phyloP scores from a whole-genome alignment of 2,888 invertebrate genomes.

The Drosophila tripunctata region DNA sequence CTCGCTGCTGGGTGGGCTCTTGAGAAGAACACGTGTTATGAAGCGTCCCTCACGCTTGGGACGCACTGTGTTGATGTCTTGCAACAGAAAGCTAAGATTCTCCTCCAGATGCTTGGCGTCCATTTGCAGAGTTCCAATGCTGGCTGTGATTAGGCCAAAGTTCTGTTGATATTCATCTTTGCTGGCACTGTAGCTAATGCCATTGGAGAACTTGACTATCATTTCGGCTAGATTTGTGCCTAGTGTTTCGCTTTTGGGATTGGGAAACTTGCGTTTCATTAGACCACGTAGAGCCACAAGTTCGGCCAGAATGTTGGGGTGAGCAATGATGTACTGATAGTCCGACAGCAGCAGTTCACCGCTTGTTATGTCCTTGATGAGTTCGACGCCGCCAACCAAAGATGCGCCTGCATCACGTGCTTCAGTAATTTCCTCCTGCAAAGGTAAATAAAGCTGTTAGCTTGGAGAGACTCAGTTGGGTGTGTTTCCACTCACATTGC shows the following conservation, averaged over 20 bases:
- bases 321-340: conserved; percentile 90
- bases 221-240: conserved; percentile 87
- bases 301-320: conserved; percentile 92
- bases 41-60: conserved; percentile 90
- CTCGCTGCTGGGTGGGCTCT: conserved; percentile 88
- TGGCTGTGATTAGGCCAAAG: conserved; percentile 88
- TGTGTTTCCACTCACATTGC: conserved; percentile 82
- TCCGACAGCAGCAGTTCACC: conserved; percentile 89
- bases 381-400: conserved; percentile 89
- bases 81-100: conserved; percentile 88
- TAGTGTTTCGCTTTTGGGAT: conserved; percentile 88
- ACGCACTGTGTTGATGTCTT: conserved; percentile 87
- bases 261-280: conserved; percentile 91
- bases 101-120: conserved; percentile 88
- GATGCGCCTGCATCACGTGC: conserved; percentile 90
- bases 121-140: conserved; percentile 91
- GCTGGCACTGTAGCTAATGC: conserved; percentile 88
- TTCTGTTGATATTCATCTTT: conserved; percentile 89
- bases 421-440: conserved; percentile 83
- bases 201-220: conserved; percentile 88
- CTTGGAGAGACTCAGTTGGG: not conserved
- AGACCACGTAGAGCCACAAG: conserved; percentile 90
- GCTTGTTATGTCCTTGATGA: conserved; percentile 91
- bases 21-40: conserved; percentile 88
- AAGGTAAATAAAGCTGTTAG: not conserved